Evolutionary conservation across 1,140 invertebrate genomes (phyloP), one percentile per base, ranked within the genome.

Genomic region (Bombus confusus): DNA sequence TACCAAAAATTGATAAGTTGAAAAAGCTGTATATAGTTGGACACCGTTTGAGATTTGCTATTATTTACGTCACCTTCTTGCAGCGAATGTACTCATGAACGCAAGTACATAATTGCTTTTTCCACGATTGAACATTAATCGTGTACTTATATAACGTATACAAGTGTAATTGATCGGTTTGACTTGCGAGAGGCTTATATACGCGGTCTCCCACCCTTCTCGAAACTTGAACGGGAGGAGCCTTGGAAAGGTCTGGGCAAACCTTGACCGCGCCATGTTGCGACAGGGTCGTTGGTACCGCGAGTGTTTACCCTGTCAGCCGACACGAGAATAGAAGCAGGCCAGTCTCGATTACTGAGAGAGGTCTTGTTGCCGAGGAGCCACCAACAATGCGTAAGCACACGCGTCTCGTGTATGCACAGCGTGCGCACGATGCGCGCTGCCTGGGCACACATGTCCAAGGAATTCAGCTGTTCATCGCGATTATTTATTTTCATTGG

Each of bases 251-350:
- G 86, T 73, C 77, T 85, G 68, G 75, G 66, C 75, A 87, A 92
- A 93, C 92, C 92, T 93, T 93, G 92, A 92, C 92, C 91, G 89
- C 86, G 80, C 84, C 72, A 85, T 86, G 80, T 82, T 85, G 81
- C 78, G 73, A 87, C 91, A 91, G 91, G 91, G 88, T 93, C 91
- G 87, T 90, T 92, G 90, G 72, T 88, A 88, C 80, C 80, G 71
- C 68, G 80, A 88, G 87, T 90, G 87, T 92, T 88, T 92, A 92
- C 89, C 88, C 88, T 85, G 81, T 87, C 80, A 80, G 86, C 75
- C 85, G 72, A 74, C 77, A 91, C 90, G 81, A 90, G 87, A 92
- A 92, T 92, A 91, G 90, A 91, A 91, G 76, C 90, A 89, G 88
- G 85, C 84, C 87, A 88, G 87, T 91, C 88, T 82, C 81, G 88